A percentile compares a stretch with the other conserved stretches of the same genome.
These are phyloP conservation scores for Passer montanus DNA, from an alignment of 2,113 vertebrate genomes.

Conservation along the genomic window DNA sequence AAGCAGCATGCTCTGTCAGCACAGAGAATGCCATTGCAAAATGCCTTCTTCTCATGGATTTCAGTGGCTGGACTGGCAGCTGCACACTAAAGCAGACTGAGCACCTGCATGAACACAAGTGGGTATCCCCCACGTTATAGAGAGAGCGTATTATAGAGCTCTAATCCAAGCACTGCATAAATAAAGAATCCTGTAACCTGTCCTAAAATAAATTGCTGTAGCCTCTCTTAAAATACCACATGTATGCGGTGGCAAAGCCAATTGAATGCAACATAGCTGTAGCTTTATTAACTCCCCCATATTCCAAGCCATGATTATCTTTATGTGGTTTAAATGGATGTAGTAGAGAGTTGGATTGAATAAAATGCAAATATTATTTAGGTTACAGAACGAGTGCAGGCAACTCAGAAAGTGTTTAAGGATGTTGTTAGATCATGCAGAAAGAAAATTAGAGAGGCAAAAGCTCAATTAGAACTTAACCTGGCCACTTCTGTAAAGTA, in stretches of 20 bases:
- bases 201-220: neutral
- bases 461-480: neutral
- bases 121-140: neutral
- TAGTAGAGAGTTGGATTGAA: neutral
- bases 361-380: neutral
- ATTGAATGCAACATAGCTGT: fast-evolving
- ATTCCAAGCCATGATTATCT: neutral
- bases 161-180: neutral
- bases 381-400: neutral
- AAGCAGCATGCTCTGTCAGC: neutral
- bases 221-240: neutral
- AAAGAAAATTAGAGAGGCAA: neutral
- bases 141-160: neutral
- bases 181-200: neutral
- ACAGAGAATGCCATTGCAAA: neutral
- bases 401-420: neutral
- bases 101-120: neutral
- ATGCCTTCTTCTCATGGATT: neutral
- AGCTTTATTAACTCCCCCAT: neutral
- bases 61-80: neutral
- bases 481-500: neutral
- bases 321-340: neutral
- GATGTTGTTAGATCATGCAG: neutral
- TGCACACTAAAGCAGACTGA: neutral
- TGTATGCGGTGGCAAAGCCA: neutral